Base-by-base conservation (phyloP, 2,113 vertebrate genomes). In the Albula glossodonta region DNA sequence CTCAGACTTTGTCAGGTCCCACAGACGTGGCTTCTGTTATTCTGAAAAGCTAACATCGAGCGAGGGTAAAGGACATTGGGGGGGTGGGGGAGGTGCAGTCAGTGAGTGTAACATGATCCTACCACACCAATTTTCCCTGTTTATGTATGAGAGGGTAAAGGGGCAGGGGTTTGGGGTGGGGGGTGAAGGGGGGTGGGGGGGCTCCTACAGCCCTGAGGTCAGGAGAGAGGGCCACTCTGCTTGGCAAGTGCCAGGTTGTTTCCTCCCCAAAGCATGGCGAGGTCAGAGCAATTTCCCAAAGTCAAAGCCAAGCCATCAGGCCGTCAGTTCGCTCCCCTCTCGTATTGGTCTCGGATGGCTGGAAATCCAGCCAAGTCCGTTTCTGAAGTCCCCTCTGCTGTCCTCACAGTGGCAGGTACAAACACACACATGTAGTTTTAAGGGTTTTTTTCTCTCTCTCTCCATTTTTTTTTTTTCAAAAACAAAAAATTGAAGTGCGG, bases 271-370 rank as follows among this genome's bases (percentile, higher is more conserved):
- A 94, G 90, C 82, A 41, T 83, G 83, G 82, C 88, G 90, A 91
- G 94, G 94, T 96, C 94, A 93, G 87, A 90, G 92, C 91, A 94
- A 95, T 95, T 95, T 95, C 95, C 94, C 93, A 84, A 80, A 93
- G 93, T 94, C 92, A 92, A 88, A 91, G 92, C 87, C 80, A 10
- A 12, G 50, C 80, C 49, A 81, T 81, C 80, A 80, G 94, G 92
- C 94, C 92, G 92, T 90, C 89, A 88, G 93, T 88, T 83, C 89
- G 90, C 91, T 94, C 94, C 92, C 93, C 90, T 89, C 92, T 91
- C 83, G 86, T 90, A 94, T 95, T 92, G 92, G 91, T 94, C 93
- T 94, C 87, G 91, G 90, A 91, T 91, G 91, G 92, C 91, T 89
- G 90, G 92, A 92, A 91, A 93, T 91, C 78, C 11, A 86, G 87